Base-by-base conservation (phyloP, 2,113 vertebrate genomes). In the Scomber scombrus region DNA sequence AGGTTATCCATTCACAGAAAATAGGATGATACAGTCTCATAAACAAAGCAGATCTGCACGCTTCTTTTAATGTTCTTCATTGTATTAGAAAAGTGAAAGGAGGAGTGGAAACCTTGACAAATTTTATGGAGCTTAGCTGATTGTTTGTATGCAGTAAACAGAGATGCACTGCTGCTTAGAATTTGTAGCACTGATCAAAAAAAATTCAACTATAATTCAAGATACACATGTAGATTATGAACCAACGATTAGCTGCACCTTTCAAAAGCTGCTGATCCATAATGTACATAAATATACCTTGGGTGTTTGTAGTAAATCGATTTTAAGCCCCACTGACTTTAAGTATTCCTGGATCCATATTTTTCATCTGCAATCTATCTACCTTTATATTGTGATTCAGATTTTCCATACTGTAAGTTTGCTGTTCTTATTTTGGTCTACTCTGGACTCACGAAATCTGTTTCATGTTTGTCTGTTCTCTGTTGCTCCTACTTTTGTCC, bases 71-170 rank as follows among this genome's bases (percentile, higher is more conserved):
- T 23, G 45, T 3, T 56, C 23, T 47, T 49, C 10, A 16, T 64
- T 71, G 73, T 76, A 57, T 55, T 43, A 66, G 47, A 66, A 50
- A 73, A 43, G 49, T 19, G 21, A 70, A 71, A 78, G 55, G 60
- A 50, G 10, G 18, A 23, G 19, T 47, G 21, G 14, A 67, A 74
- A 62, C 29, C 56, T 18, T 67, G 49, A 46, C 52, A 11, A 5
- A 16, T 78, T 74, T 56, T 45, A 55, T n/a, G 29, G 54, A 15
- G 19, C 56, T 68, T 16, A 21, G 40, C 11, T 68, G 54, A 49
- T 64, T 70, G 68, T 51, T 70, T 9, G 8, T 40, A 3, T 23
- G 61, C 47, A 66, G 26, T 52, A 19, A 52, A 8, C 21, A 55
- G 14, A 31, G 0, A 9, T 54, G 51, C 3, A 2, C 47, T 19